Conservation (phyloP, 2,888 invertebrate genomes). For the Brachypterus glaber region DNA sequence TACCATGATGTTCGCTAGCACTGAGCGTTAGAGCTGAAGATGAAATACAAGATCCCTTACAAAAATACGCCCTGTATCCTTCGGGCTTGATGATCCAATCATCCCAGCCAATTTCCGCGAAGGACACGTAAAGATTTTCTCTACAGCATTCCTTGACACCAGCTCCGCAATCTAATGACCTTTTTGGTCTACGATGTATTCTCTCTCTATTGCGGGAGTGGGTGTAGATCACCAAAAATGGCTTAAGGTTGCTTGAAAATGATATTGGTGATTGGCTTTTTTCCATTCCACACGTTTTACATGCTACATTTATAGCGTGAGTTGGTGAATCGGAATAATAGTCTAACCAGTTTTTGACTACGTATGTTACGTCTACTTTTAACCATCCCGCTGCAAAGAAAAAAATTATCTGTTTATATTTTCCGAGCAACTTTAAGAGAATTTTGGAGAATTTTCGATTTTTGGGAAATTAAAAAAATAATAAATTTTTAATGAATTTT, state of each 20-base stretch:
- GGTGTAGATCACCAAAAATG: constrained; percentile 72
- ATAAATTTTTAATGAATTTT: background rate
- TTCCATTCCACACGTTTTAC: constrained; percentile 63
- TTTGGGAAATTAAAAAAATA: constrained; percentile 2
- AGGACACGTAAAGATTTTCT: constrained; percentile 72
- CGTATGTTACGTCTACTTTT: constrained; percentile 66
- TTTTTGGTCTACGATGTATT: constrained; percentile 31
- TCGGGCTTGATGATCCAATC: constrained; percentile 78
- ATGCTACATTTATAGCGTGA: constrained; percentile 67
- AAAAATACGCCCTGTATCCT: constrained; percentile 82
- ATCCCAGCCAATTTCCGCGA: constrained; percentile 78
- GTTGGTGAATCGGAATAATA: constrained; percentile 54
- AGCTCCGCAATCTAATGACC: constrained; percentile 60
- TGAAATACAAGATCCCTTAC: constrained; percentile 69
- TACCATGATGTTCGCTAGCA: constrained; percentile 58
- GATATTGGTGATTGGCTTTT: constrained; percentile 59
- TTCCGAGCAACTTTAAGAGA: no score
- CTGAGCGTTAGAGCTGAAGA: constrained; percentile 60
- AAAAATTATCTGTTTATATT: constrained; percentile 9
- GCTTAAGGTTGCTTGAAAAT: constrained; percentile 57
- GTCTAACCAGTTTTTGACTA: constrained; percentile 67
- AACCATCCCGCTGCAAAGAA: constrained; percentile 64
- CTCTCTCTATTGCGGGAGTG: constrained; percentile 54
- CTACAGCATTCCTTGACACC: constrained; percentile 71
- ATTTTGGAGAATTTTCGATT: background rate